Percentiles rank a stretch among this genome's conserved stretches.
Conservation (phyloP, 2,888 invertebrate species). For the Drosophila picticornis region DNA sequence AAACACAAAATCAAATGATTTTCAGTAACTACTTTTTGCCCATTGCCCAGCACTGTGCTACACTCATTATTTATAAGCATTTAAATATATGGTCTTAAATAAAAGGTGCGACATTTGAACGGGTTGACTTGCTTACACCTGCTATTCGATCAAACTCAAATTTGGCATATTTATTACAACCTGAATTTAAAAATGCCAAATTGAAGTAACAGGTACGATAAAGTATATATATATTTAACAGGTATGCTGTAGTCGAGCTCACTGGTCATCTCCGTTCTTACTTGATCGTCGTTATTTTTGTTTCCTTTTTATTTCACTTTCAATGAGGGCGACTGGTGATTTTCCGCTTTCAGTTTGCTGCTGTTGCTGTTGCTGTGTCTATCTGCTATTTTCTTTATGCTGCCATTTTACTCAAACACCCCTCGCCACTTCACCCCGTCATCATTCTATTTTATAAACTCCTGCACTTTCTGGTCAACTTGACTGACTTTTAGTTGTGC, state of each 20-base stretch:
- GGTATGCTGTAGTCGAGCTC: background rate
- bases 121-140: background rate
- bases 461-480: slow-evolving; percentile 78
- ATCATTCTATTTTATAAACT: slow-evolving; percentile 78
- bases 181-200: background rate
- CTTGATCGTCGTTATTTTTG: slow-evolving; percentile 1
- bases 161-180: background rate
- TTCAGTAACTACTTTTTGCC: too few relatives aligned
- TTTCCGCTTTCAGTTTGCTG: slow-evolving; percentile 30
- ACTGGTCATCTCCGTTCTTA: background rate
- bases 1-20: too few relatives aligned
- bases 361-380: slow-evolving; percentile 37
- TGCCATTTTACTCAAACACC: slow-evolving; percentile 45
- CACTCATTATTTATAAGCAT: too few relatives aligned
- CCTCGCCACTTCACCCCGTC: slow-evolving; percentile 28
- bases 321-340: slow-evolving; percentile 44
- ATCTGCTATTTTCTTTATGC: slow-evolving; percentile 61
- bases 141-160: background rate
- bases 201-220: background rate
- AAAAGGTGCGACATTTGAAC: too few relatives aligned
- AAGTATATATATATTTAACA: background rate
- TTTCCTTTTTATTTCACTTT: slow-evolving; percentile 54
- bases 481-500: slow-evolving; percentile 78
- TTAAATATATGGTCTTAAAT: too few relatives aligned
- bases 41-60: too few relatives aligned